Conservation (phyloP, 2,888 invertebrate genomes). For the Morpho achilles region DNA sequence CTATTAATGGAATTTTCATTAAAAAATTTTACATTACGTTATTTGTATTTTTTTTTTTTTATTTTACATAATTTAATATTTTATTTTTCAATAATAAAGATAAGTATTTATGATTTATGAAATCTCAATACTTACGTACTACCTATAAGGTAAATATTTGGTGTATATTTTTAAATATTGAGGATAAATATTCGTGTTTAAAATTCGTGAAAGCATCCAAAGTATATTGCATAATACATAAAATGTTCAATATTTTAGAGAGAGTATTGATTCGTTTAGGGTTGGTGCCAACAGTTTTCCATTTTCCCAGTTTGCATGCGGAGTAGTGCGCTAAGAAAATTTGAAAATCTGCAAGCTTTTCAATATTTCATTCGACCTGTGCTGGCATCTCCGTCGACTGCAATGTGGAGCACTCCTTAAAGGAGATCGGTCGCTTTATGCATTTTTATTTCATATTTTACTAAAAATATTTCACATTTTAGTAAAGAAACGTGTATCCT, state of each 20-base stretch:
- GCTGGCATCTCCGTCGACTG: slow-evolving; percentile 17
- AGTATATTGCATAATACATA: slow-evolving; percentile 9
- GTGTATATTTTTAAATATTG: too few relatives aligned
- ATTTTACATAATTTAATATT: too few relatives aligned
- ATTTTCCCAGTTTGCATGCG: slow-evolving; percentile 16
- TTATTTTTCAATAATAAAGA: too few relatives aligned
- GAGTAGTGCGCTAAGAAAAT: slow-evolving; percentile 11
- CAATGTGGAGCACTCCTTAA: slow-evolving; percentile 6
- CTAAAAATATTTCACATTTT: too few relatives aligned
- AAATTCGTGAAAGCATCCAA: slow-evolving; percentile 1
- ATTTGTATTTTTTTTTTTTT: too few relatives aligned
- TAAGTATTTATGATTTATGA: too few relatives aligned
- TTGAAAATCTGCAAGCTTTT: slow-evolving; percentile 21
- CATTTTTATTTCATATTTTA: slow-evolving; percentile 5
- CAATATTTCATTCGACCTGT: slow-evolving; percentile 23
- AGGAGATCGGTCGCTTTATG: slow-evolving; percentile 8
- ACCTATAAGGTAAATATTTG: too few relatives aligned
- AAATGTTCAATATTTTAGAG: slow-evolving; percentile 19
- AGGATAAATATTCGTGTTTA: not conserved
- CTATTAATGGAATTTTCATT: too few relatives aligned
- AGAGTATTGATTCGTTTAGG: slow-evolving; percentile 15
- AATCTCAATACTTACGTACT: too few relatives aligned
- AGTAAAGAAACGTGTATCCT: too few relatives aligned
- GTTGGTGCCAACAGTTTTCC: slow-evolving; percentile 22
- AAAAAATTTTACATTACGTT: too few relatives aligned